Base-by-base conservation (phyloP, 2,888 invertebrate species). In the Drosophila pegasa region DNA sequence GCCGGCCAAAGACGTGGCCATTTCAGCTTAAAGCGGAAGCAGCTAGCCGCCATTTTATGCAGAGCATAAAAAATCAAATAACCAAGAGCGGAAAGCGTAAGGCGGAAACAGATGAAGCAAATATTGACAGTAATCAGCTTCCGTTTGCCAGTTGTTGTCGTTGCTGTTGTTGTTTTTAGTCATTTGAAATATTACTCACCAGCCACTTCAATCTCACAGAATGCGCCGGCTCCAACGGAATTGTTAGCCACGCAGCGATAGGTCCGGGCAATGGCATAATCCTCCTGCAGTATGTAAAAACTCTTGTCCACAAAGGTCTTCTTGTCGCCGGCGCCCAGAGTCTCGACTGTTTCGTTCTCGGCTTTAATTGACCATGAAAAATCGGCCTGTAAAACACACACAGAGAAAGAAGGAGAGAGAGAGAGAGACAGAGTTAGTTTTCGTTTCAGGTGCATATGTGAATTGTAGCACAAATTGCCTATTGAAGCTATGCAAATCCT, bases 161-260 rank as follows among this genome's bases (percentile, higher is more conserved):
- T 25, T 48, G 35, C 35, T 48, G 40, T 51, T 60, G 33, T n/a
- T 48, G 2, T 37, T 51, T n/a, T n/a, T n/a, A n/a, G n/a, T n/a
- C n/a, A n/a, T n/a, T 48, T 50, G 12, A 16, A 37, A 33, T 65
- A 54, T 54, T 70, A 90, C 90, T 92, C 90, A 95, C 95, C 95
- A 91, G 94, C 94, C 45, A 96, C 95, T 89, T 95, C 94, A 64
- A 94, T 92, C 89, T 95, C 94, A 90, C 95, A 95, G 4, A 94
- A 93, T 43, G 93, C 87, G 18, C 95, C 94, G 65, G 90, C 87
- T 2, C 97, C 98, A 14, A 97, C 96, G 5, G 95, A 94, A 93
- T 98, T 98, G 91, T 96, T 97, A 25, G 96, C 97, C 81, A 94
- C 94, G 92, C 98, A 98, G 61, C 96, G 94, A 92, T 98, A 98